phyloP scores from a whole-genome alignment of 2,797 vertebrate species.

The Xenentodon cancila region DNA sequence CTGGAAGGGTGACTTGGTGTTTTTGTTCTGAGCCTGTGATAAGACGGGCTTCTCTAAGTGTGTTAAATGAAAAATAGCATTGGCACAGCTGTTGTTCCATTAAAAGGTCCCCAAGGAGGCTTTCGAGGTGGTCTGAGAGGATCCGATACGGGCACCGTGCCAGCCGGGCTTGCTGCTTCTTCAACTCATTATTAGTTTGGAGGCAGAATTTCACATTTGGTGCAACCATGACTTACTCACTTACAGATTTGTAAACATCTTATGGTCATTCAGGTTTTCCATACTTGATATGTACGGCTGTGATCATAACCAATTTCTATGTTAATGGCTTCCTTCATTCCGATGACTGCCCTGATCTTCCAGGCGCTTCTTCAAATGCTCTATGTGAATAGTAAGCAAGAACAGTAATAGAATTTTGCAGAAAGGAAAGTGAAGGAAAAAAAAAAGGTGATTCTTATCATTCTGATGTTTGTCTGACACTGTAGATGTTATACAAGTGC shows the following conservation, averaged over 20 bases:
- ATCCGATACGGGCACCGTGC: conserved; percentile 51
- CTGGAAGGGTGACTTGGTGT: conserved; percentile 66
- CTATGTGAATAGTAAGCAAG: conserved; percentile 10
- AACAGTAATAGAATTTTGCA: conserved; percentile 6
- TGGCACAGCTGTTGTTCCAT: conserved; percentile 80
- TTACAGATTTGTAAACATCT: conserved; percentile 17
- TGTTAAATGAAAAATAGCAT: conserved; percentile 79
- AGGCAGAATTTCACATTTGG: conserved; percentile 31
- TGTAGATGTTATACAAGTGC: conserved; percentile 53
- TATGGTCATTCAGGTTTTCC: not conserved
- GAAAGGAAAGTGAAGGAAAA: not conserved
- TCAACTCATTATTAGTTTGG: conserved; percentile 42
- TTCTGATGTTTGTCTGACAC: conserved; percentile 1
- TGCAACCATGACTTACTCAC: conserved; percentile 34
- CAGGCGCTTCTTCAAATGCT: not conserved
- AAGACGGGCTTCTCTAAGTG: conserved; percentile 76
- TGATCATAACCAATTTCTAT: conserved; percentile 1
- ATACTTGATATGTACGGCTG: not conserved
- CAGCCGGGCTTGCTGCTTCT: conserved; percentile 52
- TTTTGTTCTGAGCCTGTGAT: conserved; percentile 70
- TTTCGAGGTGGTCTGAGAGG: conserved; percentile 59
- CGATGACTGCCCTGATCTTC: not conserved
- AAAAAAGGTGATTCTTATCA: no score
- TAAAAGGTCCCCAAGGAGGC: conserved; percentile 68
- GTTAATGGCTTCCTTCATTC: not conserved